Evolutionary conservation across 2,797 vertebrate species (phyloP), one percentile per base, ranked within the genome.

Genomic region (Notolepis coatsorum): DNA sequence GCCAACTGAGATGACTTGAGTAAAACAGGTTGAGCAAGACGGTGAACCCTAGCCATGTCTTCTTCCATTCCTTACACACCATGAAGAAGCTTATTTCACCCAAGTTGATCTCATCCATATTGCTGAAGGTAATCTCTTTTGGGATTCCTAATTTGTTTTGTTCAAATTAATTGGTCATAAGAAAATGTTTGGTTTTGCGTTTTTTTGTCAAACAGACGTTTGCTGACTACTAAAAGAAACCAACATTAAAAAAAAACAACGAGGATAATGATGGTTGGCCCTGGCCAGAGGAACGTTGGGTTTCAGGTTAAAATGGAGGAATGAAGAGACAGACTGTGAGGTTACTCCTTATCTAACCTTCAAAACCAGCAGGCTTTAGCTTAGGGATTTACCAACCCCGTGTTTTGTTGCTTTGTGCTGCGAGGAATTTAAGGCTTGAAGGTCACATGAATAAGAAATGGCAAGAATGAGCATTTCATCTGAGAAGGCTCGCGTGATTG

Each of bases 21-120:
- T 93, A 86, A 93, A 87, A 92, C 92, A 95, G 94, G 92, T 94
- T 95, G 92, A 94, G 93, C 91, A 70, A 71, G 53, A 69, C 57
- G 74, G 67, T 78, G 73, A 70, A 75, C 61, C 82, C 33, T 31
- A 65, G 61, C 68, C 70, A 41, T 68, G 62, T 60, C 23, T 50
- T 51, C 69, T 62, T 75, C 69, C 39, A 68, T 50, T 65, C 73
- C 47, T 54, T 53, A 48, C 42, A 57, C 52, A 60, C 53, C 42
- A 62, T 61, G 45, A 56, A 20, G n/a, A 55, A 41, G 10, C 55
- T 70, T 56, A 61, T 69, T 67, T 67, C 52, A n/a, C 46, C 56
- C 12, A 12, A 18, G 43, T 65, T 18, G 17, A 7, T 41, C 39
- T 41, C 7, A 20, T 41, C 39, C 15, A 2, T 41, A 13, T 59